Evolutionary conservation across 1,140 invertebrate species (phyloP).

Genomic region (Conus betulinus): DNA sequence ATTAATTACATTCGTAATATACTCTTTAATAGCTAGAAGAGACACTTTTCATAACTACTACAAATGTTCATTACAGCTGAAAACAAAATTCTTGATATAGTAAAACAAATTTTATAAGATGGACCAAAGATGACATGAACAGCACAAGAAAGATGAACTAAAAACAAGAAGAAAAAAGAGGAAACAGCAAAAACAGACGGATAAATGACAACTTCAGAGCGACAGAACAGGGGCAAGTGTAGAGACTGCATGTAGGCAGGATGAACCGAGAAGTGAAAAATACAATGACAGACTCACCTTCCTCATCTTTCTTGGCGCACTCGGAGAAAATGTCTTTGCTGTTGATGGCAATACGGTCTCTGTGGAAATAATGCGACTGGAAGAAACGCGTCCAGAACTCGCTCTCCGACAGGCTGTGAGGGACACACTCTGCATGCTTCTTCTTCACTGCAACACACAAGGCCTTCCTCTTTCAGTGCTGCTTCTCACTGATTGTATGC

Average conservation of each 20-base stretch:
- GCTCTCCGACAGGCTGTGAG: conserved; percentile 93
- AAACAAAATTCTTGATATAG: too few species aligned
- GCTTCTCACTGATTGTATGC: too few species aligned
- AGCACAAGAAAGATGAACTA: too few species aligned
- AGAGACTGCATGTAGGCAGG: too few species aligned
- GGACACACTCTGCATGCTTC: conserved; percentile 98
- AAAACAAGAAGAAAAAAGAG: too few species aligned
- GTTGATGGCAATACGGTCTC: conserved; percentile 91
- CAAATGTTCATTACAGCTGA: too few species aligned
- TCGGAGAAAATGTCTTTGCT: conserved; percentile 94
- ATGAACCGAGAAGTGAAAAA: too few species aligned
- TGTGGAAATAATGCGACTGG: conserved; percentile 99
- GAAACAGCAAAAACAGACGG: background rate
- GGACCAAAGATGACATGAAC: too few species aligned
- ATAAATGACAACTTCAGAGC: background rate
- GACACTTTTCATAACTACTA: too few species aligned
- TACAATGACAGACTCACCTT: conserved; percentile 75
- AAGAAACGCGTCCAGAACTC: conserved; percentile 99
- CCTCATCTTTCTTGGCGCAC: conserved; percentile 96
- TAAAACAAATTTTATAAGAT: too few species aligned
- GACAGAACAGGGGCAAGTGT: background rate
- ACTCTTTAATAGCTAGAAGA: too few species aligned
- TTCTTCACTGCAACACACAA: conserved; percentile 83
- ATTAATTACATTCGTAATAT: too few species aligned
- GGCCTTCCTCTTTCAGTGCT: background rate